Evolutionary conservation across 2,888 invertebrate species (phyloP), one percentile per base, ranked within the genome.

Genomic region (Amphipyra tragopoginis): DNA sequence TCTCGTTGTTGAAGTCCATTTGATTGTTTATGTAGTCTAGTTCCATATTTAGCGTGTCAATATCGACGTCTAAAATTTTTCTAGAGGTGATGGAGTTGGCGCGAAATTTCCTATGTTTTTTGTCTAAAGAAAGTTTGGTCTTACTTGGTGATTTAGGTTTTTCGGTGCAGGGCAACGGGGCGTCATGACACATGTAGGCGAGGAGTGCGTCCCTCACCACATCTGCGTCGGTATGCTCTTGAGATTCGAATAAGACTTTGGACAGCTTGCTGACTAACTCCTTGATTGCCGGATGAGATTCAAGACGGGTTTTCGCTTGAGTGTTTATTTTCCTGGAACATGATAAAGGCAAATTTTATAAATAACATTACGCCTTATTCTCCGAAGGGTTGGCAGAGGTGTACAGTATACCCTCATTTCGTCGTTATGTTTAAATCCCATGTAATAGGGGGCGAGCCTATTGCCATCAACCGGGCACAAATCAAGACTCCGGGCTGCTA

Each of bases 171-270:
- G 98, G 98, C 44, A 98, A 87, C 0, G 96, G 95, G 0, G 97
- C 96, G 53, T 97, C 97, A 83, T 99, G 99, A 82, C 99, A 99
- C 62, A 97, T 96, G 83, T 98, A 97, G 0, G 97, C 97, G 43
- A 98, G 91, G 7, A 98, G 90, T 0, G 98, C 97, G 87, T 99
- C 99, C 66, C 97, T 95, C 0, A 98, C 95, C 0, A 96, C 95
- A 62, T 96, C 96, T 0, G 98, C 97, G 86, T 97, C 97, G 0
- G 95, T 95, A 2, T 95, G 96, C 79, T 96, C 95, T 72, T 96
- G 95, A 43, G 96, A 96, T 85, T 96, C 97, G 87, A 96, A 97
- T 44, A 96, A 95, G 0, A 95, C 96, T 85, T 92, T 96, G 26
- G 96, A 96, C 39, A 96, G 95, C 81, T 96, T 96, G 60, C 95